A percentile compares a stretch with the other conserved stretches of the same genome.
phyloP scores from a whole-genome alignment of 2,888 invertebrate genomes.

The Chironomus tentans region DNA sequence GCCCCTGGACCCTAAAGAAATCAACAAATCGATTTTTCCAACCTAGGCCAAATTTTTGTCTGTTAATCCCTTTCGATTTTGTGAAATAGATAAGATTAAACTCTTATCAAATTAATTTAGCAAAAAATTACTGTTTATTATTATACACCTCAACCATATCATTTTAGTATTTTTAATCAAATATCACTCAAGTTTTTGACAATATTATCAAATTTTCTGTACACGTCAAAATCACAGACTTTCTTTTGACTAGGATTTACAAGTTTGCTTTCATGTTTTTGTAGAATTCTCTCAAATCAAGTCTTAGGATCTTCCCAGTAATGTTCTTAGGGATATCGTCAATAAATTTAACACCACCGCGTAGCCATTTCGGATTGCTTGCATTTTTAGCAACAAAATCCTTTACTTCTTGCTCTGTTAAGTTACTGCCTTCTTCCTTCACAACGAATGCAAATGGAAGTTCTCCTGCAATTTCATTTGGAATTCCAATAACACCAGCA shows the following conservation, averaged over 20 bases:
- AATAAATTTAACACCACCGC: slow-evolving; percentile 65
- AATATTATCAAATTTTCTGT: too few relatives aligned
- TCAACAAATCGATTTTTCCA: too few relatives aligned
- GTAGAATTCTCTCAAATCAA: slow-evolving; percentile 44
- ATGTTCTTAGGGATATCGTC: slow-evolving; percentile 65
- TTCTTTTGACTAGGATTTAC: background rate
- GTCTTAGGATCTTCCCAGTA: slow-evolving; percentile 68
- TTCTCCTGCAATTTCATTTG: slow-evolving; percentile 64
- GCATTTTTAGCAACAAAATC: slow-evolving; percentile 38
- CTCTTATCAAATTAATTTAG: too few relatives aligned
- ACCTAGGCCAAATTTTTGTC: too few relatives aligned
- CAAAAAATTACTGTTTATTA: too few relatives aligned
- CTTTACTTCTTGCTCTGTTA: slow-evolving; percentile 46
- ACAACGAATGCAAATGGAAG: slow-evolving; percentile 70
- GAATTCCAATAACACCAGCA: slow-evolving; percentile 69
- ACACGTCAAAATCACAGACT: too few relatives aligned
- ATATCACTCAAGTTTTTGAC: too few relatives aligned
- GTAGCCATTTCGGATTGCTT: slow-evolving; percentile 61
- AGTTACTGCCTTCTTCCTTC: slow-evolving; percentile 44
- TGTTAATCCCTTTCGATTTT: too few relatives aligned
- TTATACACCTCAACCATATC: too few relatives aligned
- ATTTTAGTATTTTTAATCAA: background rate
- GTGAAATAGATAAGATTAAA: too few relatives aligned
- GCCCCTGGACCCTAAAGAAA: too few relatives aligned
- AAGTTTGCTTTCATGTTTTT: background rate